phyloP scores from a whole-genome alignment of 2,113 vertebrate species.

The Thunnus thynnus region DNA sequence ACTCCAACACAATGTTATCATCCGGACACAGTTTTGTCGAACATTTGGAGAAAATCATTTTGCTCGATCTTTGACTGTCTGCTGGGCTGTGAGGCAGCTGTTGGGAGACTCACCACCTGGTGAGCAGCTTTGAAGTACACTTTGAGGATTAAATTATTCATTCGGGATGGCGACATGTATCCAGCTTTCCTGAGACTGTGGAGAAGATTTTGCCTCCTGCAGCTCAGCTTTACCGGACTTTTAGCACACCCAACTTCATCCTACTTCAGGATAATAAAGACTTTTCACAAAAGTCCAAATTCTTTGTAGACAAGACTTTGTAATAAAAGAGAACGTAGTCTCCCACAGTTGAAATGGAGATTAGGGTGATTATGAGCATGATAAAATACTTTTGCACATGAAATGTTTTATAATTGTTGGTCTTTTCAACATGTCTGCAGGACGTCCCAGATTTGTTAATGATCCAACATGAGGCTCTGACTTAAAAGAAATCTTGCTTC shows the following conservation, averaged over 20 bases:
- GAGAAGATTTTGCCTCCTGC: conserved; percentile 93
- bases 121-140: conserved; percentile 95
- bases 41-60: conserved; percentile 93
- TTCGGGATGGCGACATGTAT: conserved; percentile 91
- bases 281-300: conserved; percentile 87
- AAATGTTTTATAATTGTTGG: conserved; percentile 47
- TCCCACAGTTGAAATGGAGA: conserved; percentile 86
- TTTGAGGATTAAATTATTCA: conserved; percentile 99
- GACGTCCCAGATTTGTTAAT: conserved; percentile 46
- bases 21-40: conserved; percentile 92
- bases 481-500: conserved; percentile 51
- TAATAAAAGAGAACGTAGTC: conserved; percentile 76
- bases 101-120: conserved; percentile 91
- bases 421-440: conserved; percentile 41
- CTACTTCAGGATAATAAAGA: conserved; percentile 89
- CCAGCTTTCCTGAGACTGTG: conserved; percentile 90
- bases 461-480: conserved; percentile 54
- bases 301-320: conserved; percentile 89
- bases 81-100: conserved; percentile 86
- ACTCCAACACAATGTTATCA: conserved; percentile 91
- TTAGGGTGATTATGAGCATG: conserved; percentile 84
- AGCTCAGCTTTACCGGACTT: conserved; percentile 87
- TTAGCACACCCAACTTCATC: conserved; percentile 88
- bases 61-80: conserved; percentile 93
- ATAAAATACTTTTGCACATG: conserved; percentile 75